Percentiles rank a stretch among this genome's conserved stretches.
These are phyloP conservation scores for Lasioglossum villosulum DNA, from an alignment of 2,888 invertebrate genomes.

Conservation along the genomic window DNA sequence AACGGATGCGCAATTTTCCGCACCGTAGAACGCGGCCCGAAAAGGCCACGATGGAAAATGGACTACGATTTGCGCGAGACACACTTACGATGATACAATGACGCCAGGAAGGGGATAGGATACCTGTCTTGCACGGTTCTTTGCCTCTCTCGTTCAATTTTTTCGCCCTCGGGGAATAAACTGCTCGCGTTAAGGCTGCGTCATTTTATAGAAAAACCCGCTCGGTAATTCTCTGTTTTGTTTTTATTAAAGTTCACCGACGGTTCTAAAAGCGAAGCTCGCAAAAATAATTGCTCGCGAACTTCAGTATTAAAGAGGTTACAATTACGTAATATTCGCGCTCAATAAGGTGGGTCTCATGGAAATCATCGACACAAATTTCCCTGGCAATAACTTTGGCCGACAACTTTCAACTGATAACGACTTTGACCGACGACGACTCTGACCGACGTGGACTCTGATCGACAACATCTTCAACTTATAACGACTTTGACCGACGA, in stretches of 20 bases:
- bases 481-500: too few relatives aligned
- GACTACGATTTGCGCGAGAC: conserved; percentile 50
- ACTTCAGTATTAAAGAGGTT: background rate
- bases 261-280: background rate
- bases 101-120: conserved; percentile 13
- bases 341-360: accelerated
- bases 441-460: too few relatives aligned
- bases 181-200: background rate
- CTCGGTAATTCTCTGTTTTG: background rate
- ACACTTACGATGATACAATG: conserved; percentile 44
- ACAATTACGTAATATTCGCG: background rate
- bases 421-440: too few relatives aligned
- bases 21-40: conserved; percentile 67
- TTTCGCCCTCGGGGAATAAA: conserved; percentile 1
- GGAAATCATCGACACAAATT: too few relatives aligned
- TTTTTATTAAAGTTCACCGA: background rate
- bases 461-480: too few relatives aligned
- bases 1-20: conserved; percentile 75
- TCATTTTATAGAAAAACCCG: background rate
- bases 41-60: conserved; percentile 39
- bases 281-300: background rate
- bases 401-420: too few relatives aligned
- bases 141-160: conserved; percentile 14
- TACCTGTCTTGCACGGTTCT: conserved; percentile 8
- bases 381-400: too few relatives aligned